These are phyloP conservation scores for Phaethornis superciliosus DNA, from an alignment of 2,113 vertebrate genomes.

Conservation along the genomic window DNA sequence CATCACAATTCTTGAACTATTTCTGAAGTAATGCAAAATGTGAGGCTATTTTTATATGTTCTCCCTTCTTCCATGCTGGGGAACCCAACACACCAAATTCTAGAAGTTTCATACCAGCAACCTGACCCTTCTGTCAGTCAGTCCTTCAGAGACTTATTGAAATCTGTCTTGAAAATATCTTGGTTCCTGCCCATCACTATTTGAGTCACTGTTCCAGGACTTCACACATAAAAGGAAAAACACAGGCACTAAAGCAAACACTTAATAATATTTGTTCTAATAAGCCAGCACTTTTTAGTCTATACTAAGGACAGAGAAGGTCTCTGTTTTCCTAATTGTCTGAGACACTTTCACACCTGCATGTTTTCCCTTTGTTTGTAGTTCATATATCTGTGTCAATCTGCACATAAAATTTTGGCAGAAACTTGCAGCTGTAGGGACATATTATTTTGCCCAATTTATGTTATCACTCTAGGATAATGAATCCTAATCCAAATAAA, in stretches of 20 bases:
- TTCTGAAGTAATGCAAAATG: not conserved
- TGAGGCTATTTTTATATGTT: not conserved
- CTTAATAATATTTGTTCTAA: not conserved
- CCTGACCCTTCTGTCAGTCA: not conserved
- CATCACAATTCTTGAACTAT: not conserved
- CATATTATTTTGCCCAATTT: not conserved
- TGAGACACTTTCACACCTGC: not conserved
- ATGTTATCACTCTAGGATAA: not conserved
- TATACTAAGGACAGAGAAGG: not conserved
- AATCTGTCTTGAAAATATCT: not conserved
- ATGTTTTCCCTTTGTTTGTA: not conserved
- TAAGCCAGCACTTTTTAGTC: not conserved
- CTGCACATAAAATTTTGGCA: not conserved
- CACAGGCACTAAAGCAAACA: not conserved
- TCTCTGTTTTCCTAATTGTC: not conserved
- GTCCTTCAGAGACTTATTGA: not conserved
- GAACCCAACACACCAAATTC: not conserved
- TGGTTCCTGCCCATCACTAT: not conserved
- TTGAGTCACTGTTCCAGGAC: not conserved
- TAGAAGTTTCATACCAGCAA: not conserved
- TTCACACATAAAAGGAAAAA: not conserved
- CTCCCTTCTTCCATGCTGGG: fast-evolving
- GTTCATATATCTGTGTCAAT: not conserved
- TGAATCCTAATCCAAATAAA: not conserved
- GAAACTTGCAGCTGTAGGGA: not conserved